Base-by-base conservation (phyloP, 2,797 vertebrate genomes). In the Chrysocyon brachyurus region DNA sequence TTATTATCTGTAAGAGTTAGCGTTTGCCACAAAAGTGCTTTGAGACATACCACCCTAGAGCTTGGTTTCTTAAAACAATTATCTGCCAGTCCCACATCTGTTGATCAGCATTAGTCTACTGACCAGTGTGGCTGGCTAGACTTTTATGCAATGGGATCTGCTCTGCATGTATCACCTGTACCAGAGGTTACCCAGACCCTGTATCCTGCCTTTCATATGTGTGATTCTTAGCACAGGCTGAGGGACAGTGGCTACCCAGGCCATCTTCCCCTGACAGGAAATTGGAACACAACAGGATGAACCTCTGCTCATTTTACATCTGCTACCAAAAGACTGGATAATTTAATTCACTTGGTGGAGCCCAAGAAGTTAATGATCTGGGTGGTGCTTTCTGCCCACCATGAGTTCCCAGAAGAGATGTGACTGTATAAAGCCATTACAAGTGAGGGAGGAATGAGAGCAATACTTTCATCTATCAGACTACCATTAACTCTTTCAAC, bases 121-220 rank as follows among this genome's bases (percentile, higher is more conserved):
- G 70, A 26, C 1, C 26, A 12, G 28, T 14, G 49, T 52, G 14
- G 11, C 15, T 21, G 28, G 73, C 22, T 3, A 40, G 6, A 49
- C 52, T 56, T 36, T 24, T 36, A 3, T 28, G 31, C 19, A n/a
- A 4, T n/a, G 21, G 33, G 33, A 52, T 57, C 3, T 26, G 15
- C 63, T 57, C 49, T 52, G 22, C 3, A 46, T 1, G 10, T n/a
- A 17, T 57, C 14, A 14, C 7, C 49, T 46, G 28, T 21, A n/a
- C 12, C 19, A 57, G 19, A 0, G 17, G 6, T 52, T 56, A 40
- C 3, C 24, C 21, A 46, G 12, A 26, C 14, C 12, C n/a, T 1
- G 1, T 19, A 22, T 3, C 21, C 28, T 59, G 1, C 22, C 14
- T 81, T 63, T 64, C 14, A 10, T 40, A 33, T 26, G 10, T 33